Evolutionary conservation across 2,888 invertebrate species (phyloP).

Genomic region (Thera obeliscata): DNA sequence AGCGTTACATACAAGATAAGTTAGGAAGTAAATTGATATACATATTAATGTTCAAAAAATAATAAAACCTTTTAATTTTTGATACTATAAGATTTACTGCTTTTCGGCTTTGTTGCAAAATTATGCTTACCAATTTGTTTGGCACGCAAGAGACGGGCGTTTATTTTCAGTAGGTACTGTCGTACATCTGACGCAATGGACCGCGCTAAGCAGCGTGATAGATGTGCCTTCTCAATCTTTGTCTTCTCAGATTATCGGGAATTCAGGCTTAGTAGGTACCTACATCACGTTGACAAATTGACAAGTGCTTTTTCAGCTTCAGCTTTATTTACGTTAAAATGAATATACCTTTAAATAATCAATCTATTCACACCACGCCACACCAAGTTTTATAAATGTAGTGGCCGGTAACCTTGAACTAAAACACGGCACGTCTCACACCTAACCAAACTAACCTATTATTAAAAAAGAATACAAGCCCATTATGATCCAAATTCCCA

Average conservation of each 20-base stretch:
- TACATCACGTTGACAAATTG: slow-evolving; percentile 31
- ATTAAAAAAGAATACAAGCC: no score
- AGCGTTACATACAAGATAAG: no score
- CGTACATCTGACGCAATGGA: slow-evolving; percentile 46
- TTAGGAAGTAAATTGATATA: no score
- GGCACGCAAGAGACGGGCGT: slow-evolving; percentile 42
- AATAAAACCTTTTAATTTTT: no score
- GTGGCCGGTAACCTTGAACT: no score
- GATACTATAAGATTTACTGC: not conserved
- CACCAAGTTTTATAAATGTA: no score
- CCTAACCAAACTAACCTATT: no score
- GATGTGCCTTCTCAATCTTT: slow-evolving; percentile 68
- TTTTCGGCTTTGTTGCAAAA: slow-evolving; percentile 1
- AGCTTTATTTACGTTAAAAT: slow-evolving; percentile 22
- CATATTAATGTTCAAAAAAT: no score
- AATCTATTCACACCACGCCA: no score
- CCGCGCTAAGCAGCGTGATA: slow-evolving; percentile 53
- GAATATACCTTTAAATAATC: no score
- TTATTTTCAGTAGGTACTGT: slow-evolving; percentile 47
- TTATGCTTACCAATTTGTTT: slow-evolving; percentile 28
- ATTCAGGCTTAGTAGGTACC: slow-evolving; percentile 51
- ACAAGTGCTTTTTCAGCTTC: slow-evolving; percentile 27
- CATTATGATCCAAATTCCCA: no score
- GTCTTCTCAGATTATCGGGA: slow-evolving; percentile 68
- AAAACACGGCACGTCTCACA: no score